Percentiles rank a stretch among this genome's conserved stretches.
Evolutionary conservation across 2,797 vertebrate genomes (phyloP).

Genomic region (Tangara arthus): DNA sequence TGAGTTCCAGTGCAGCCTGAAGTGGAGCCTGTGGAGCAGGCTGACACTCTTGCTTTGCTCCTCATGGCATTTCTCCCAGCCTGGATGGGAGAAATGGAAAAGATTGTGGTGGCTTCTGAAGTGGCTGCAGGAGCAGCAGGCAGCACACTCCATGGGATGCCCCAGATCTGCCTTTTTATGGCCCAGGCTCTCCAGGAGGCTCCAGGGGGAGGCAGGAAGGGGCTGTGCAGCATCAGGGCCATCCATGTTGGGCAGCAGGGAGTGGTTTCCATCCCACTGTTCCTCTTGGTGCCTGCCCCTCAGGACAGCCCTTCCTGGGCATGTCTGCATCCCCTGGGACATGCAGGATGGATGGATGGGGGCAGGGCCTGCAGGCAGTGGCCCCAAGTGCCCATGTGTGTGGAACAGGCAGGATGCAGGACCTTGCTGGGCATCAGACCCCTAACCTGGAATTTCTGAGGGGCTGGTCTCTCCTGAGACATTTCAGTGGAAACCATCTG

Average conservation of each 20-base stretch:
- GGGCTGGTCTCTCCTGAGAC: neutral
- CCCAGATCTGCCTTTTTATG: neutral
- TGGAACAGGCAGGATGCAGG: neutral
- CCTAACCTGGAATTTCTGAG: neutral
- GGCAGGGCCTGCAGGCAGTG: neutral
- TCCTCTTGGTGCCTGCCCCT: neutral
- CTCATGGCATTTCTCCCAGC: neutral
- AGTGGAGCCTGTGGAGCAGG: neutral
- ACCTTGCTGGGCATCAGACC: neutral
- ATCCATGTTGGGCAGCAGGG: neutral
- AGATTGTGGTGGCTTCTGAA: neutral
- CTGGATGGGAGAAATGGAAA: neutral
- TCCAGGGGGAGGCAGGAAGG: neutral
- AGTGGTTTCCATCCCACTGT: neutral
- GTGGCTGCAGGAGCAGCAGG: neutral
- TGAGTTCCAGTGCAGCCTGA: neutral
- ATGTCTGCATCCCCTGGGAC: accelerated
- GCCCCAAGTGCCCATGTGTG: accelerated
- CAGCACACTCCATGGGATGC: neutral
- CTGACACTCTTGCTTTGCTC: neutral
- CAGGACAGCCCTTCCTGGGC: neutral
- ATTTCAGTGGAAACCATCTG: neutral
- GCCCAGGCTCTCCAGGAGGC: neutral
- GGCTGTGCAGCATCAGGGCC: neutral
- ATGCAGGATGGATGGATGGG: accelerated